Evolutionary conservation across 2,797 vertebrate genomes (phyloP).

Genomic region (Melanotaenia parkinsoni): DNA sequence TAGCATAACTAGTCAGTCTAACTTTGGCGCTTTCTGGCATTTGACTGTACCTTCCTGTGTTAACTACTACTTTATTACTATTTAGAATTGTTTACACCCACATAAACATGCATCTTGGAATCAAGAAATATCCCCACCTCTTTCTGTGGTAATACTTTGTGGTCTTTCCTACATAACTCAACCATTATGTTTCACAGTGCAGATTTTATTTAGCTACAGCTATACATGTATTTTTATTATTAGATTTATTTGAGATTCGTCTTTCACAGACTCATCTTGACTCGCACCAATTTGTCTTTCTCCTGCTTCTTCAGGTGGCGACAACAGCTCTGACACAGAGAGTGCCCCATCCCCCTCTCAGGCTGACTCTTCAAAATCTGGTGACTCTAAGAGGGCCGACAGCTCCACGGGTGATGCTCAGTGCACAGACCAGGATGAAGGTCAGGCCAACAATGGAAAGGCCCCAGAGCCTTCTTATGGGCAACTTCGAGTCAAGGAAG

Average conservation of each 20-base stretch:
- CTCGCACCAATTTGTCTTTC: constrained; percentile 5
- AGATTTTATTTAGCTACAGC: background rate
- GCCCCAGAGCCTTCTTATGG: constrained; percentile 80
- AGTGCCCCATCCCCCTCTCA: constrained; percentile 97
- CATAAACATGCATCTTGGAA: too few species aligned
- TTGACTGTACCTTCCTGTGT: background rate
- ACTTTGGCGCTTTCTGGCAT: background rate
- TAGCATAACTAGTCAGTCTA: background rate
- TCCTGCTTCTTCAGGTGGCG: constrained; percentile 85
- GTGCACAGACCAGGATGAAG: constrained; percentile 81
- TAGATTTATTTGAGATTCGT: background rate
- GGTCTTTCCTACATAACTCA: background rate
- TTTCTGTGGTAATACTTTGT: too few species aligned
- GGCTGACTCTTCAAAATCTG: constrained; percentile 88
- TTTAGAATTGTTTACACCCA: too few species aligned
- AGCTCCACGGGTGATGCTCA: constrained; percentile 69
- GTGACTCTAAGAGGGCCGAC: constrained; percentile 82
- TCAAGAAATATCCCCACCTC: too few species aligned
- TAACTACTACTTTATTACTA: background rate
- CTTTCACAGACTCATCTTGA: constrained; percentile 6
- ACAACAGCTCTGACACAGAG: constrained; percentile 99
- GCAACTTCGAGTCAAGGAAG: constrained; percentile 87
- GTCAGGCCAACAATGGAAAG: constrained; percentile 76
- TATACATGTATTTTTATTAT: background rate
- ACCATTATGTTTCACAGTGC: background rate